These are phyloP conservation scores for Smutsia gigantea DNA, from an alignment of 2,797 vertebrate species.

Conservation along the genomic window DNA sequence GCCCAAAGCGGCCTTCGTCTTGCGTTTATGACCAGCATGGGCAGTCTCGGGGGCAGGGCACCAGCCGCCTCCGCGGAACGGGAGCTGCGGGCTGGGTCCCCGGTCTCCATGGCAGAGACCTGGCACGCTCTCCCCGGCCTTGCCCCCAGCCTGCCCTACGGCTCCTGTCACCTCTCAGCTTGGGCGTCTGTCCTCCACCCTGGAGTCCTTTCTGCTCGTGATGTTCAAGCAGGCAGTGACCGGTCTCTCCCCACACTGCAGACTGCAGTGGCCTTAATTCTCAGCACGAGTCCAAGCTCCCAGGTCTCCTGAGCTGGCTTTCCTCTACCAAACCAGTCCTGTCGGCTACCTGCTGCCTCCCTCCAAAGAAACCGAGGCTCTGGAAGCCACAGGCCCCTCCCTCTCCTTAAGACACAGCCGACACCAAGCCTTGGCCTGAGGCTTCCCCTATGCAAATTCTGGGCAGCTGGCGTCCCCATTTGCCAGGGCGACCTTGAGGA, in stretches of 20 bases:
- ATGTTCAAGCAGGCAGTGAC: fast-evolving
- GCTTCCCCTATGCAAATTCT: background rate
- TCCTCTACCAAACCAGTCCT: background rate
- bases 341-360: background rate
- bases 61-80: no score
- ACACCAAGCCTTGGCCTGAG: no score
- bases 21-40: fast-evolving
- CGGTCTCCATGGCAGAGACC: background rate
- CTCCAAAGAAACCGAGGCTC: background rate
- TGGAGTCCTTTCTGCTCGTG: background rate
- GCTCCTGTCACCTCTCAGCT: background rate
- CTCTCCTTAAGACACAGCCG: background rate
- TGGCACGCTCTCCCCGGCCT: background rate
- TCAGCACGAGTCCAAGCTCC: background rate
- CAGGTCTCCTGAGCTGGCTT: no score
- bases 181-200: background rate
- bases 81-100: background rate
- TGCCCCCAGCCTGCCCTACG: background rate
- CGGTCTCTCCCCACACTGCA: fast-evolving
- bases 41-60: no score
- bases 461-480: background rate
- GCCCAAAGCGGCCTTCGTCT: fast-evolving
- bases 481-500: background rate
- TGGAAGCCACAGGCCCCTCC: background rate
- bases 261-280: no score